Conservation (phyloP, 2,888 invertebrate species). For the Mesorhabditis spiculigera region DNA sequence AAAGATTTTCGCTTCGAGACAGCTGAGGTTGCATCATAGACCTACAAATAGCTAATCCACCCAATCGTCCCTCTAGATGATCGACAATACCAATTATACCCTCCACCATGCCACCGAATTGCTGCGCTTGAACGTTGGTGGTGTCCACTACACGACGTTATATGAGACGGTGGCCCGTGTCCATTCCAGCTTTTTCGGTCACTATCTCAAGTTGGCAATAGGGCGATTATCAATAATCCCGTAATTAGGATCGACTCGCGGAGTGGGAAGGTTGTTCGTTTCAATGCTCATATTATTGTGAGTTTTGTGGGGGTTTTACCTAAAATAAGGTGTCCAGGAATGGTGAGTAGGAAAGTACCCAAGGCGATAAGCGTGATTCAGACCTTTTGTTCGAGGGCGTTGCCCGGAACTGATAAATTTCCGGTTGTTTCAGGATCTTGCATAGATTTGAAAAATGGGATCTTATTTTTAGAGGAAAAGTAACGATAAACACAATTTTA, state of each 20-base stretch:
- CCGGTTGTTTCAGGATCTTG: too few species aligned
- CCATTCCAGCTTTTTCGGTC: constrained; percentile 24
- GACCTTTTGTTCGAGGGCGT: too few species aligned
- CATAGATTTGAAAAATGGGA: too few species aligned
- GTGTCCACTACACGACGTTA: constrained; percentile 29
- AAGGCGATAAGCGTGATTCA: too few species aligned
- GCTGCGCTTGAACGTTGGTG: constrained; percentile 34
- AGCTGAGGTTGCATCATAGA: neutral
- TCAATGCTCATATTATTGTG: constrained; percentile 25
- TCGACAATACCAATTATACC: neutral
- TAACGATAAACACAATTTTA: constrained; percentile 14
- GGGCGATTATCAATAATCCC: neutral
- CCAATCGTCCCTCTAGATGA: neutral
- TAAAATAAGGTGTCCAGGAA: neutral
- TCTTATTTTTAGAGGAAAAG: neutral
- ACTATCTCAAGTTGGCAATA: constrained; percentile 14
- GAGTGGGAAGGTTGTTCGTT: constrained; percentile 26
- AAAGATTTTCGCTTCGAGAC: constrained; percentile 2
- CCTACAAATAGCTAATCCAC: neutral
- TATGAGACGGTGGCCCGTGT: constrained; percentile 29
- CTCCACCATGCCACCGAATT: constrained; percentile 28
- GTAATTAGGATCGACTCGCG: constrained; percentile 26
- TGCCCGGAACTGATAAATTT: too few species aligned
- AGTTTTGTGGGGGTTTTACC: constrained; percentile 8
- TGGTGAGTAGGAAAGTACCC: neutral